phyloP scores from a whole-genome alignment of 2,888 invertebrate species.

The Palloptera scutellata region DNA sequence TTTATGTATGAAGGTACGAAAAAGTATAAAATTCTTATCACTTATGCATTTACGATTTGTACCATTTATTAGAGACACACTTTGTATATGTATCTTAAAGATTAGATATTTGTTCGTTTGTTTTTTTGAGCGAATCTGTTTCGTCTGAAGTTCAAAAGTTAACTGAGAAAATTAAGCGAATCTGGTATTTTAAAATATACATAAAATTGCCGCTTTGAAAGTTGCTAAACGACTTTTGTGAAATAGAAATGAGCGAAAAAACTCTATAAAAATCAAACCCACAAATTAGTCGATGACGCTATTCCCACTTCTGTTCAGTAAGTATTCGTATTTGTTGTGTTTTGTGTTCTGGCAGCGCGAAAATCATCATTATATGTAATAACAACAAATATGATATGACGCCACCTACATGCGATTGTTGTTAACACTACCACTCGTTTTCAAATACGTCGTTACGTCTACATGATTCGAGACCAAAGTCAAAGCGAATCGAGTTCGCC shows the following conservation, averaged over 20 bases:
- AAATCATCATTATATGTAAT: neutral
- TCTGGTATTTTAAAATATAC: slow-evolving; percentile 32
- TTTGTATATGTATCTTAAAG: neutral
- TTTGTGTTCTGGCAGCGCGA: slow-evolving; percentile 1
- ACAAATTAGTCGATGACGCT: slow-evolving; percentile 23
- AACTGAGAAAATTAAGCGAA: slow-evolving; percentile 31
- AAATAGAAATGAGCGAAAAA: slow-evolving; percentile 8
- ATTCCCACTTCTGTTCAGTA: neutral
- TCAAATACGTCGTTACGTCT: neutral
- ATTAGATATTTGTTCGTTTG: slow-evolving; percentile 10
- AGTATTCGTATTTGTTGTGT: slow-evolving; percentile 21
- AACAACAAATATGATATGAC: neutral
- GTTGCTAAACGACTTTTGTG: slow-evolving; percentile 23
- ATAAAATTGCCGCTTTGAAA: slow-evolving; percentile 23
- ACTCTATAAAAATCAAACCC: neutral
- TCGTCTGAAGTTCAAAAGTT: slow-evolving; percentile 32
- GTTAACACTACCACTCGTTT: neutral
- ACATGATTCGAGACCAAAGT: neutral
- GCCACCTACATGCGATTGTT: slow-evolving; percentile 8
- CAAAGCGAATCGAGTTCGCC: slow-evolving; percentile 5
- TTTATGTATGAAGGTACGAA: too few relatives aligned
- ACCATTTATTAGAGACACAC: neutral
- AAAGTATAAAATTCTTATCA: neutral
- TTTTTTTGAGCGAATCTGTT: slow-evolving; percentile 26
- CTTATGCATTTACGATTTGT: neutral